A percentile compares a stretch with the other conserved stretches of the same genome.
Evolutionary conservation across 2,113 vertebrate species (phyloP).

Genomic region (Microcebus griseorufus): DNA sequence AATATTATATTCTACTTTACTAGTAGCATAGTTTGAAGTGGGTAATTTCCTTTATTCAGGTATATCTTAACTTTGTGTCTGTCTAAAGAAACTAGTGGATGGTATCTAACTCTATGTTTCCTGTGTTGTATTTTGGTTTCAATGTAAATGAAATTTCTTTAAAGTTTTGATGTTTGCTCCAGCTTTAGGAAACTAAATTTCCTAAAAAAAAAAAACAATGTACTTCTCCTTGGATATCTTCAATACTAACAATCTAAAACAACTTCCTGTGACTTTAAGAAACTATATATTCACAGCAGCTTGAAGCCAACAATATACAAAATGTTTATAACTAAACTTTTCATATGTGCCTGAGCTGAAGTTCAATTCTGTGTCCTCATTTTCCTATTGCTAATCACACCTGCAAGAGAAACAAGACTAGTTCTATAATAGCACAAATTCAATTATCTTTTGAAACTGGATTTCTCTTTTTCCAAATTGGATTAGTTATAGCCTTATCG

Average conservation of each 20-base stretch:
- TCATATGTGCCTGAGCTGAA: not conserved
- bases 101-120: not conserved
- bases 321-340: constrained; percentile 46
- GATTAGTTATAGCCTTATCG: constrained; percentile 45
- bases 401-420: constrained; percentile 37
- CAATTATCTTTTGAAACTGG: constrained; percentile 57
- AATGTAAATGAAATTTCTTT: constrained; percentile 58
- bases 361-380: constrained; percentile 37
- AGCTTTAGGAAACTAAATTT: constrained; percentile 40
- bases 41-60: not conserved
- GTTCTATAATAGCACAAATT: constrained; percentile 47
- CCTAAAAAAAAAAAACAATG: not conserved
- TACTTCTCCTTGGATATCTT: constrained; percentile 16
- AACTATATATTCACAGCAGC: not conserved
- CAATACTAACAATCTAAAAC: not conserved
- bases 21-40: not conserved
- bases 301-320: not conserved
- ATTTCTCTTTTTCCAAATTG: constrained; percentile 48
- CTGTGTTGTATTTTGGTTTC: constrained; percentile 51
- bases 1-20: not conserved
- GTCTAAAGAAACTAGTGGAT: not conserved
- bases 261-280: not conserved
- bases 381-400: constrained; percentile 56
- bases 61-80: not conserved
- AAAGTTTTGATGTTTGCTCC: constrained; percentile 36